These are phyloP conservation scores for Cyanistes caeruleus DNA, from an alignment of 2,113 vertebrate species.

Conservation along the genomic window DNA sequence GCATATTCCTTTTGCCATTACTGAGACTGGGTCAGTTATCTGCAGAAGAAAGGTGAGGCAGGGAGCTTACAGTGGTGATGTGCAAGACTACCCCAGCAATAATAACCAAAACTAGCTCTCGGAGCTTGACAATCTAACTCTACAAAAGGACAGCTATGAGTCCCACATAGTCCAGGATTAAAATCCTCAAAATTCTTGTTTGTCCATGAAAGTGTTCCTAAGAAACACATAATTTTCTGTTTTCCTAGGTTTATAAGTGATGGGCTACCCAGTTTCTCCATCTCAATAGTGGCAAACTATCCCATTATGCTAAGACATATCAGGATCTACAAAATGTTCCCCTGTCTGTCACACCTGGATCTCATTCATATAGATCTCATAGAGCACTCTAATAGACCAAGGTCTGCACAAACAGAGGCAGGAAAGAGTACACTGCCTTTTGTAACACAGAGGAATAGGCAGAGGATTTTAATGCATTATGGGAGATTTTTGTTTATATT, in stretches of 20 bases:
- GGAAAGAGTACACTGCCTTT: not conserved
- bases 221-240: not conserved
- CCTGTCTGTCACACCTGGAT: not conserved
- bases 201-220: not conserved
- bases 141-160: not conserved
- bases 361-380: not conserved
- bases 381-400: not conserved
- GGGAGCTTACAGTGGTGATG: not conserved
- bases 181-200: not conserved
- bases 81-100: not conserved
- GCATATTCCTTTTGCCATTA: not conserved
- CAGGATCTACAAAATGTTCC: not conserved
- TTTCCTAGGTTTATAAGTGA: not conserved
- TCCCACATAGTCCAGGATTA: not conserved
- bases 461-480: not conserved
- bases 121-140: not conserved
- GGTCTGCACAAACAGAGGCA: not conserved
- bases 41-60: not conserved
- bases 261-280: not conserved
- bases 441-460: not conserved
- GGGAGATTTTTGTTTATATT: not conserved
- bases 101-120: not conserved
- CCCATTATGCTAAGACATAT: rapidly evolving
- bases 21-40: not conserved
- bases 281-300: not conserved